These are phyloP conservation scores for Leucoraja ocellata DNA, from an alignment of 2,797 vertebrate species.

Conservation along the genomic window DNA sequence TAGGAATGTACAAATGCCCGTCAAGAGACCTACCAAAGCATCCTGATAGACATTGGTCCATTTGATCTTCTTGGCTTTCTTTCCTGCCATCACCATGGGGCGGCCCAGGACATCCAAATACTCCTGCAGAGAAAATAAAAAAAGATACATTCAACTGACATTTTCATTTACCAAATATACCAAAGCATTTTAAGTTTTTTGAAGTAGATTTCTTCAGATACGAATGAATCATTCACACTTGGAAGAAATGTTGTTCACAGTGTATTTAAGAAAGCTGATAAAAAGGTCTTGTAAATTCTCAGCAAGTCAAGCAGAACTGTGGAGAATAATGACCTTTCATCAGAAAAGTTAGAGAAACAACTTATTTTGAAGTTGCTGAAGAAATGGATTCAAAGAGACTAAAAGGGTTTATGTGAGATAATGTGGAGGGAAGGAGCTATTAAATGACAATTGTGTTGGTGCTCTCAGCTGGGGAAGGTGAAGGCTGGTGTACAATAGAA, in stretches of 20 bases:
- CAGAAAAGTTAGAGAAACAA: too few species aligned
- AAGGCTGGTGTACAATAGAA: too few species aligned
- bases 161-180: background rate
- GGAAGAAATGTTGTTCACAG: background rate
- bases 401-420: too few species aligned
- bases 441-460: too few species aligned
- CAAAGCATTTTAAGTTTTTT: background rate
- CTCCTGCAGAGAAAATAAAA: conserved; percentile 61
- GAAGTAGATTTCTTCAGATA: background rate
- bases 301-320: too few species aligned
- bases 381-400: too few species aligned
- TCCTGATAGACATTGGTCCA: conserved; percentile 99
- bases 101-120: conserved; percentile 93
- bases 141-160: background rate
- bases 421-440: too few species aligned
- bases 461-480: too few species aligned
- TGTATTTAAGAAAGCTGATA: background rate
- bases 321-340: too few species aligned
- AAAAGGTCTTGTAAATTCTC: too few species aligned
- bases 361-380: too few species aligned
- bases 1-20: background rate
- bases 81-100: conserved; percentile 91
- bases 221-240: background rate
- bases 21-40: conserved; percentile 71
- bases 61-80: conserved; percentile 86